Percentiles rank a stretch among this genome's conserved stretches.
phyloP scores from a whole-genome alignment of 1,140 invertebrate genomes.

The Aphelenchoides avenae region DNA sequence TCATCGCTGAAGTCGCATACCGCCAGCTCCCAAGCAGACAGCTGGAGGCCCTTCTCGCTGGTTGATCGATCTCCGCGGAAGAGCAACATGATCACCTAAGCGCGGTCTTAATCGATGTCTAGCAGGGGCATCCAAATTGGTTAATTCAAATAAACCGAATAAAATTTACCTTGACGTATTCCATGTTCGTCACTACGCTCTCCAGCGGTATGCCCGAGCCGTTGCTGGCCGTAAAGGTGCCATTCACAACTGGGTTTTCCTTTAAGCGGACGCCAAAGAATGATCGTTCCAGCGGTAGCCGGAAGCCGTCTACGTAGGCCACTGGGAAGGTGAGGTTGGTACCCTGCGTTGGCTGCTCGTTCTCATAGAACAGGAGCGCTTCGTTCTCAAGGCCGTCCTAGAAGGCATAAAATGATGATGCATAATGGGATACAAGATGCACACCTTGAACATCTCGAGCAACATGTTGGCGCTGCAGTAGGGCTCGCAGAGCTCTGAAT shows the following conservation, averaged over 20 bases:
- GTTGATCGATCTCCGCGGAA: slow-evolving; percentile 46
- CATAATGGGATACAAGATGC: slow-evolving; percentile 9
- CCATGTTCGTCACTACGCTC: slow-evolving; percentile 48
- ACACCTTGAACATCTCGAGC: slow-evolving; percentile 47
- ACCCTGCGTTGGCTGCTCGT: background rate
- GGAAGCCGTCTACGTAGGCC: slow-evolving; percentile 36
- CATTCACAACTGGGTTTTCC: no score
- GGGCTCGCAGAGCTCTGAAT: slow-evolving; percentile 44
- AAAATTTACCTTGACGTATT: slow-evolving; percentile 33
- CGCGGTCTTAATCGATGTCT: no score
- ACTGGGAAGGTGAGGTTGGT: slow-evolving; percentile 42
- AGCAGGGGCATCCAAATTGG: no score
- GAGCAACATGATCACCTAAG: slow-evolving; percentile 35
- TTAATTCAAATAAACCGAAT: no score
- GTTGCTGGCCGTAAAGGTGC: no score
- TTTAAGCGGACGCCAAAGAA: slow-evolving; percentile 42
- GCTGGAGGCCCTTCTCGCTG: slow-evolving; percentile 11
- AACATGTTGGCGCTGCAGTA: slow-evolving; percentile 49
- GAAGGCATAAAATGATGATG: slow-evolving; percentile 7
- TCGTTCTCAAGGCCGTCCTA: slow-evolving; percentile 25
- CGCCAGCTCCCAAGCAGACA: slow-evolving; percentile 42
- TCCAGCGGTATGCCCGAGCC: no score
- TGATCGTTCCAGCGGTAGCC: slow-evolving; percentile 40
- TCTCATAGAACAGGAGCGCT: background rate
- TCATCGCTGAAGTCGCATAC: slow-evolving; percentile 41